phyloP scores from a whole-genome alignment of 2,113 vertebrate species.

The Semicossyphus pulcher region DNA sequence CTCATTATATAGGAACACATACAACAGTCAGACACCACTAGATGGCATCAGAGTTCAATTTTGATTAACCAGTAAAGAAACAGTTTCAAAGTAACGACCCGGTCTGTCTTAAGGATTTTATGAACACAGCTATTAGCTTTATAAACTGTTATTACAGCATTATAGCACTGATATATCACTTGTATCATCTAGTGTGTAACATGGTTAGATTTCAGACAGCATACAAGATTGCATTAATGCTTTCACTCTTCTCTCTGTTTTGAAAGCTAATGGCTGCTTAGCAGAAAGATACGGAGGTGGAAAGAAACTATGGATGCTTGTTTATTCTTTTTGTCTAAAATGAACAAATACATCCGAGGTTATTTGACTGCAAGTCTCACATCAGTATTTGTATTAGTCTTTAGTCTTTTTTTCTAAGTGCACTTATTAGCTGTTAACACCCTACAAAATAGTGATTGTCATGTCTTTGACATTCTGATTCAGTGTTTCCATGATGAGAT shows the following conservation, averaged over 20 bases:
- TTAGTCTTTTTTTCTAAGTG: not conserved
- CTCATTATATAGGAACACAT: not conserved
- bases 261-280: not conserved
- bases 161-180: too few species aligned
- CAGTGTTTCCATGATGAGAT: conserved; percentile 53
- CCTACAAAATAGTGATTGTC: not conserved
- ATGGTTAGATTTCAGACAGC: too few species aligned
- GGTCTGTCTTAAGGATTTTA: not conserved
- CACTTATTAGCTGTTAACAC: conserved; percentile 20
- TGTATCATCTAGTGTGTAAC: too few species aligned
- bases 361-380: not conserved
- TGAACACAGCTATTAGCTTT: not conserved
- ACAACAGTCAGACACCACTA: conserved; percentile 49
- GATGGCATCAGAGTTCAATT: conserved; percentile 44
- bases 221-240: too few species aligned
- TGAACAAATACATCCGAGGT: not conserved
- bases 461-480: conserved; percentile 28
- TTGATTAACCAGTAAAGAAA: not conserved
- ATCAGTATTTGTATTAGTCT: not conserved
- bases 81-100: not conserved
- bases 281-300: not conserved
- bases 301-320: not conserved
- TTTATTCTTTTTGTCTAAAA: not conserved
- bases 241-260: too few species aligned
- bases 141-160: not conserved